Percentiles rank a stretch among this genome's conserved stretches.
These are phyloP conservation scores for Helleia helle DNA, from an alignment of 2,888 invertebrate species.

Conservation along the genomic window DNA sequence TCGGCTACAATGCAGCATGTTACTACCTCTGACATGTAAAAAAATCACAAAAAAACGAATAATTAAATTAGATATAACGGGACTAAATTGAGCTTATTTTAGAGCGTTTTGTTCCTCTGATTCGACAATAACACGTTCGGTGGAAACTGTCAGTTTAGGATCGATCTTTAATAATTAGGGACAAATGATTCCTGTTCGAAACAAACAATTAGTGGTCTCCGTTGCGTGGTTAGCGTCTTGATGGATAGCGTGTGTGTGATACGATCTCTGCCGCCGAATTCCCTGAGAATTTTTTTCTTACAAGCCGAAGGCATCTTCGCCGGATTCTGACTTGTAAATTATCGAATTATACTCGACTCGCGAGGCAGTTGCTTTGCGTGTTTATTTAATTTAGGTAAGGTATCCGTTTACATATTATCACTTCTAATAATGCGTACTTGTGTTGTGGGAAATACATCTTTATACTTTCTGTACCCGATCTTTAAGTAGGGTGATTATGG, in stretches of 20 bases:
- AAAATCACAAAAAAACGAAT: too few species aligned
- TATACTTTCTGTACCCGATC: background rate
- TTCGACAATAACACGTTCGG: too few species aligned
- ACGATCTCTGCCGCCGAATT: constrained; percentile 62
- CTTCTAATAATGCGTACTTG: constrained; percentile 32
- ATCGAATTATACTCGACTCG: constrained; percentile 46
- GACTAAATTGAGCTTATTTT: too few species aligned
- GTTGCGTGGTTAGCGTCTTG: constrained; percentile 55
- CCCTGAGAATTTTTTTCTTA: constrained; percentile 55
- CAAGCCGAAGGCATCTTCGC: constrained; percentile 40
- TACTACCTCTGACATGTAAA: too few species aligned
- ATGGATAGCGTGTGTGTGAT: constrained; percentile 63
- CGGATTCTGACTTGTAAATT: constrained; percentile 47
- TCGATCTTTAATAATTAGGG: constrained; percentile 38
- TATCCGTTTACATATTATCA: constrained; percentile 52
- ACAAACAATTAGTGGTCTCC: constrained; percentile 46
- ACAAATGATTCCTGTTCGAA: constrained; percentile 46
- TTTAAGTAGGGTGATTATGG: too few species aligned
- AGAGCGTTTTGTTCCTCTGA: too few species aligned
- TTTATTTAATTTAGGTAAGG: constrained; percentile 58
- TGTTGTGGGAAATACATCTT: constrained; percentile 37
- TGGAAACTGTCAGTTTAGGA: too few species aligned
- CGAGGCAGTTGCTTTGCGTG: constrained; percentile 48
- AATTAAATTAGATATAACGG: too few species aligned
- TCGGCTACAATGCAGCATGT: too few species aligned